Evolutionary conservation across 2,113 vertebrate species (phyloP).

Genomic region (Microcebus ravelobensis): DNA sequence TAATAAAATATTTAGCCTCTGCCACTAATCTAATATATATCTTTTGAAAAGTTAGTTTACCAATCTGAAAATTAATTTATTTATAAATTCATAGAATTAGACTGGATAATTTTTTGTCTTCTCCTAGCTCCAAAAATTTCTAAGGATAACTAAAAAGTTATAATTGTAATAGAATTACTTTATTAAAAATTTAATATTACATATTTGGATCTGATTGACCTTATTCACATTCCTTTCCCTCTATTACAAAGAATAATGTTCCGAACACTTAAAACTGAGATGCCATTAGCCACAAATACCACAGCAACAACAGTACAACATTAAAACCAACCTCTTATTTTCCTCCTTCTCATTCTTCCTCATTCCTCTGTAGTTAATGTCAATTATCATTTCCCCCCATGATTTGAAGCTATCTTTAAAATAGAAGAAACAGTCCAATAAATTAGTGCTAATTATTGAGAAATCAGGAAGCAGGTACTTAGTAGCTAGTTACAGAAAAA

Average conservation of each 20-base stretch:
- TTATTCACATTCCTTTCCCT: constrained; percentile 5
- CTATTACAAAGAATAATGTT: constrained; percentile 43
- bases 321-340: neutral
- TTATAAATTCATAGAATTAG: constrained; percentile 47
- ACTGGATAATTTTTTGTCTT: constrained; percentile 9
- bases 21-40: neutral
- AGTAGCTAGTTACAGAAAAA: constrained; percentile 37
- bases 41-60: constrained; percentile 47
- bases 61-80: neutral
- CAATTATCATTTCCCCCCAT: neutral
- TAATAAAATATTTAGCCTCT: constrained; percentile 32
- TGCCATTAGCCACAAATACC: neutral
- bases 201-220: constrained; percentile 7
- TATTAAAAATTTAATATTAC: constrained; percentile 37
- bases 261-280: constrained; percentile 23
- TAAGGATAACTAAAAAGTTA: constrained; percentile 10
- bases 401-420: constrained; percentile 34
- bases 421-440: constrained; percentile 1
- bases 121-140: constrained; percentile 3
- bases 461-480: constrained; percentile 30
- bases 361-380: constrained; percentile 30
- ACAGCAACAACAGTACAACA: neutral
- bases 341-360: neutral
- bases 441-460: neutral
- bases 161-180: constrained; percentile 26